Conservation (phyloP, 2,888 invertebrate species). For the Hydropsyche betteni region DNA sequence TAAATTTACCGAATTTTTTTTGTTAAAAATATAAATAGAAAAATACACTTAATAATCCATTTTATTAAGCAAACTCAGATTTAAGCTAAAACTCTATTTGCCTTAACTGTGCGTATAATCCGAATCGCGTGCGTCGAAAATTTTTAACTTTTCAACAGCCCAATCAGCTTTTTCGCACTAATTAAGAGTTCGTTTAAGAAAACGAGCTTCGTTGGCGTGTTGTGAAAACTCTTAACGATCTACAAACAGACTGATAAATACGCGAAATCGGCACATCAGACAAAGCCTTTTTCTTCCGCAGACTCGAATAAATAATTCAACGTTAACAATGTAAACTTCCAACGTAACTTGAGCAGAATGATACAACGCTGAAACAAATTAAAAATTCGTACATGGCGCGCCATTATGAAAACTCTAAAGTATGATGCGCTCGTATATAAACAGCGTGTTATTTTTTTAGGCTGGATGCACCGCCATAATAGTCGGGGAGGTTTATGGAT, state of each 20-base stretch:
- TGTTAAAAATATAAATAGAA: not conserved
- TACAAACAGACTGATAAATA: constrained; percentile 7
- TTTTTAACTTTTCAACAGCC: too few species aligned
- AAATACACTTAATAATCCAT: not conserved
- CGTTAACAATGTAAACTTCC: too few species aligned
- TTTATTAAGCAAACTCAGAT: not conserved
- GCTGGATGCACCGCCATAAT: too few species aligned
- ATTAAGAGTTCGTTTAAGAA: constrained; percentile 28
- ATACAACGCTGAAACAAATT: not conserved
- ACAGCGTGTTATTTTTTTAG: too few species aligned
- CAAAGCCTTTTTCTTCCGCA: not conserved
- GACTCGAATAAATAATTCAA: not conserved
- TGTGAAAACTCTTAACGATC: constrained; percentile 22
- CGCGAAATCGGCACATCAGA: not conserved
- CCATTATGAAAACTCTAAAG: not conserved
- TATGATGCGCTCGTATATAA: too few species aligned
- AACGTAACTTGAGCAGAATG: too few species aligned
- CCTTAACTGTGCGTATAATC: not conserved
- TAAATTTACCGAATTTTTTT: not conserved
- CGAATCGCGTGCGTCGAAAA: too few species aligned
- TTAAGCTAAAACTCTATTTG: not conserved
- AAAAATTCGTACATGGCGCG: not conserved
- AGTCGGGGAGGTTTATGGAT: not conserved
- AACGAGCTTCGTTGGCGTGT: constrained; percentile 9
- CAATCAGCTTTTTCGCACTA: not conserved